phyloP scores from a whole-genome alignment of 2,113 vertebrate genomes.

The Phodopus roborovskii region DNA sequence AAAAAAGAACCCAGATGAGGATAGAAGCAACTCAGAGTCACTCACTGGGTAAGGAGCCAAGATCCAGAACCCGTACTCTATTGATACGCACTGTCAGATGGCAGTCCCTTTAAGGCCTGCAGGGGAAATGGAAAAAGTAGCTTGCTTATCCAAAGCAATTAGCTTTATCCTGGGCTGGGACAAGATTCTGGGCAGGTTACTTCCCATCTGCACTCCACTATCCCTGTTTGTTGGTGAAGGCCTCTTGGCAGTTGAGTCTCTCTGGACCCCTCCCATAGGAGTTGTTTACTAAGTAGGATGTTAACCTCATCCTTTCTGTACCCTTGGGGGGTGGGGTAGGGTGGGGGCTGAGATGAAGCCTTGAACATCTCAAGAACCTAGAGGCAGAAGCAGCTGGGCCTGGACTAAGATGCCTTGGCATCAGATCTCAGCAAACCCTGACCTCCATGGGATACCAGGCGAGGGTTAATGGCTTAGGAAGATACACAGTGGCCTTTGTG shows the following conservation, averaged over 20 bases:
- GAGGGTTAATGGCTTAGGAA: background rate
- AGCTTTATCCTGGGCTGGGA: background rate
- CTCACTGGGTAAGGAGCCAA: background rate
- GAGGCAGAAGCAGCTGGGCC: background rate
- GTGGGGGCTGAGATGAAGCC: background rate
- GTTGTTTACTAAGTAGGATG: background rate
- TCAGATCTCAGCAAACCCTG: background rate
- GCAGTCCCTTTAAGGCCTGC: background rate
- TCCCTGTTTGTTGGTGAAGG: slow-evolving; percentile 12
- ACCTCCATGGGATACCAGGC: background rate
- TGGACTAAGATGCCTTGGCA: background rate
- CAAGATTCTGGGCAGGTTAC: background rate
- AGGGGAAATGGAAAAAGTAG: background rate
- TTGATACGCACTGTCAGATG: background rate
- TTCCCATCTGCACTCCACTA: background rate
- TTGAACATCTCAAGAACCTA: background rate
- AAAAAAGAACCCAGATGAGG: background rate
- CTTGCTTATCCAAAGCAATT: background rate
- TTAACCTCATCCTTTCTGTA: background rate
- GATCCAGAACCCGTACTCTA: background rate
- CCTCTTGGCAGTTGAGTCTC: background rate
- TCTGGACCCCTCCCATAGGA: background rate
- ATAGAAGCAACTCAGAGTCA: background rate
- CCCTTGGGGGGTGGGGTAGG: background rate
- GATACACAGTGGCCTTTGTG: slow-evolving; percentile 9